Evolutionary conservation across 2,797 vertebrate genomes (phyloP).

Genomic region (Pelochelys cantorii): DNA sequence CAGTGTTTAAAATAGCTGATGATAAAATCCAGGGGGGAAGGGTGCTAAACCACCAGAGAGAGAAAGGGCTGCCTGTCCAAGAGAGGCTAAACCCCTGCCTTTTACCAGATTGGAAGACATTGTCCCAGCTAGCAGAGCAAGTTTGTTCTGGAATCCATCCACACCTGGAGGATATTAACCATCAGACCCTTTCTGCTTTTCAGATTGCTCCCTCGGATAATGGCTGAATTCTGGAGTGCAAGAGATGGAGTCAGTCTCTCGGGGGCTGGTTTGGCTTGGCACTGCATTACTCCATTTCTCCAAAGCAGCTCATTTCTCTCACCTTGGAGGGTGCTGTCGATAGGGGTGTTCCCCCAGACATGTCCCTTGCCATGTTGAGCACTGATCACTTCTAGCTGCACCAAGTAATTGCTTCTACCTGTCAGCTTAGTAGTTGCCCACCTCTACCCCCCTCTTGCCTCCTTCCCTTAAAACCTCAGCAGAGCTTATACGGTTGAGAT

Average conservation of each 20-base stretch:
- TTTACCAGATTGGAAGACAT: not conserved
- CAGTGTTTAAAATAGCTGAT: constrained; percentile 12
- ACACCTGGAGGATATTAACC: not conserved
- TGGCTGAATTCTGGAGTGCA: rapidly evolving
- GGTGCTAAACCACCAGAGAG: not conserved
- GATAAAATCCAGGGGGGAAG: not conserved
- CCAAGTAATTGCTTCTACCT: not conserved
- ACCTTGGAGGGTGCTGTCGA: not conserved
- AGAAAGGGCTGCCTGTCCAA: not conserved
- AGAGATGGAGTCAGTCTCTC: not conserved
- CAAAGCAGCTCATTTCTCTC: not conserved
- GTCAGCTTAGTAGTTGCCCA: not conserved
- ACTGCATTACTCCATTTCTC: not conserved
- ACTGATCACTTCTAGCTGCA: not conserved
- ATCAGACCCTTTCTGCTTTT: not conserved
- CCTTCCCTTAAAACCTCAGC: not conserved
- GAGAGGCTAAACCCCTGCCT: constrained; percentile 28
- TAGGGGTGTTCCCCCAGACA: not conserved
- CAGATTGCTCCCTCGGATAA: not conserved
- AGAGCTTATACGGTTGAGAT: not conserved
- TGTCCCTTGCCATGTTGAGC: not conserved
- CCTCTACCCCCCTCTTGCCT: not conserved
- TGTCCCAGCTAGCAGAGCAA: not conserved
- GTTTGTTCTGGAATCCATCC: not conserved
- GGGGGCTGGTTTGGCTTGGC: too few relatives aligned